Base-by-base conservation (phyloP, 2,888 invertebrate genomes). In the Sicus ferrugineus region DNA sequence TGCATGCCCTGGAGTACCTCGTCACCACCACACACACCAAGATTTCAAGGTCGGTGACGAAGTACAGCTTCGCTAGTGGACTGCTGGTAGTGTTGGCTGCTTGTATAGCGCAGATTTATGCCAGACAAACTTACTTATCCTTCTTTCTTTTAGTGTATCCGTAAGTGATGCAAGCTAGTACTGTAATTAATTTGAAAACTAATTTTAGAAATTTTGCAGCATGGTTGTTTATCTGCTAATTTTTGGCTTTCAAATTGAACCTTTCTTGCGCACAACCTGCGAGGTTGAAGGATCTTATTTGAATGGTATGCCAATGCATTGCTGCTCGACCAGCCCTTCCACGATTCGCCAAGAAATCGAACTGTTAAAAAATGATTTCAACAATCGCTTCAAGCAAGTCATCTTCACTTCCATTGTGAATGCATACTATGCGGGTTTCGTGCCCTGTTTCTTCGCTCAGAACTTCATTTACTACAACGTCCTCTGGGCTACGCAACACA, bases 121-220 rank as follows among this genome's bases (percentile, higher is more conserved):
- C 92, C 73, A 91, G 91, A 77, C 92, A 95, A 84, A 90, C 92
- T 30, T 85, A 92, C 5, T 70, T 94, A 75, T 92, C 94, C 78
- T 90, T 95, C 77, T 90, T 96, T 80, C 94, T 93, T 80, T 87
- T 97, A 14, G 90, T 92, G 76, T 97, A 96, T 87, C 96, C 96
- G 96, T 96, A 88, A 91, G 95, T 9, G 34, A 7, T 14, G 42
- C 9, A 42, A 42, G n/a, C 16, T 42, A 54, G 23, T 28, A 0
- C 26, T 16, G 7, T 23, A 28, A 14, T 54, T 23, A 14, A 14
- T 2, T 54, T 14, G 14, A 28, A 2, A 28, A 23, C 23, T 28
- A 21, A 11, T 64, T 64, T 50, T 11, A 7, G 14, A 42, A 16
- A 21, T 34, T 64, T 42, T 86, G 62, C 83, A 94, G 93, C 26